These are phyloP conservation scores for Synanthedon myopaeformis DNA, from an alignment of 2,888 invertebrate genomes.

Conservation along the genomic window DNA sequence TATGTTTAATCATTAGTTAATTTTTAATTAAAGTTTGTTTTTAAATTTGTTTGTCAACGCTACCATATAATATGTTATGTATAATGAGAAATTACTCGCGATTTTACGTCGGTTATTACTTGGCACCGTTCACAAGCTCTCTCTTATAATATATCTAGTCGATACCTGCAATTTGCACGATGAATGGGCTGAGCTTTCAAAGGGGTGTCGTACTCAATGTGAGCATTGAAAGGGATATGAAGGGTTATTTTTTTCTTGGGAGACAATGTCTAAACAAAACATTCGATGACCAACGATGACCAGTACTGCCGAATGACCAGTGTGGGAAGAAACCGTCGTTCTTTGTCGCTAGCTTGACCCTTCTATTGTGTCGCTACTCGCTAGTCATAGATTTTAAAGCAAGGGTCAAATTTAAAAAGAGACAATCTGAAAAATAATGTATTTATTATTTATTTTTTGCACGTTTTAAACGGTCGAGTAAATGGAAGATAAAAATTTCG, in stretches of 20 bases:
- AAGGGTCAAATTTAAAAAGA: conserved; percentile 42
- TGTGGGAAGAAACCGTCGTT: conserved; percentile 53
- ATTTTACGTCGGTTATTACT: background rate
- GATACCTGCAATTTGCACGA: conserved; percentile 13
- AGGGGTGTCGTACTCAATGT: conserved; percentile 45
- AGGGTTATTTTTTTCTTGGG: conserved; percentile 43
- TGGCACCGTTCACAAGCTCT: conserved; percentile 11
- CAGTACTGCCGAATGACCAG: conserved; percentile 58
- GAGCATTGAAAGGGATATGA: conserved; percentile 42
- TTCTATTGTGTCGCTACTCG: conserved; percentile 44
- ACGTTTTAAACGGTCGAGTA: conserved; percentile 42
- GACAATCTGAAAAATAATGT: conserved; percentile 19
- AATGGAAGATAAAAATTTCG: conserved; percentile 45
- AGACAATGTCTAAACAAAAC: conserved; percentile 48
- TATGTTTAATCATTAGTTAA: no score
- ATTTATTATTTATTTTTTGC: conserved; percentile 49
- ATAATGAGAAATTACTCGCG: no score
- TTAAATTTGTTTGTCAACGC: no score
- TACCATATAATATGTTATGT: no score
- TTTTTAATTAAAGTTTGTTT: no score
- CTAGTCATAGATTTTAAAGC: conserved; percentile 30
- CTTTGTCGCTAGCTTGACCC: conserved; percentile 51
- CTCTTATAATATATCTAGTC: conserved; percentile 5
- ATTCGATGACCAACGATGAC: conserved; percentile 63
- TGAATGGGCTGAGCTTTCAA: conserved; percentile 42